These are phyloP conservation scores for Rhinatrema bivittatum DNA, from an alignment of 2,797 vertebrate species.

Conservation along the genomic window DNA sequence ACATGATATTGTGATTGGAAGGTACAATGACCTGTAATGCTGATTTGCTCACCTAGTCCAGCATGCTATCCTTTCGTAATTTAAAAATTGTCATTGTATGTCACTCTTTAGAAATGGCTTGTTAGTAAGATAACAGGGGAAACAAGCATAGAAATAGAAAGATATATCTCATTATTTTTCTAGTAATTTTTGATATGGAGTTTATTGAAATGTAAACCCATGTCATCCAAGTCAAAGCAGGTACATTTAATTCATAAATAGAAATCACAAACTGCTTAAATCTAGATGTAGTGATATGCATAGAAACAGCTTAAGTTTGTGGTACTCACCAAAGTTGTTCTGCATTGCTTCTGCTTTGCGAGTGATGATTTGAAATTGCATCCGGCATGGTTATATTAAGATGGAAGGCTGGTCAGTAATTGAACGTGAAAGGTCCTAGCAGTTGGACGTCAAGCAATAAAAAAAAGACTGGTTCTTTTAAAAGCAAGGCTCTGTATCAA, in stretches of 20 bases:
- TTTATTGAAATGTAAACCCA: slow-evolving; percentile 16
- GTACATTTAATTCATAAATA: slow-evolving; percentile 22
- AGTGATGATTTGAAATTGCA: slow-evolving; percentile 29
- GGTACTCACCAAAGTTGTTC: slow-evolving; percentile 14
- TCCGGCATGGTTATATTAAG: slow-evolving; percentile 21
- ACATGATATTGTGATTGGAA: slow-evolving; percentile 20
- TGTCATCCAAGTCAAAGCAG: slow-evolving; percentile 16
- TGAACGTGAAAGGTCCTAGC: slow-evolving; percentile 24
- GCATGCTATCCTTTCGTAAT: slow-evolving; percentile 28
- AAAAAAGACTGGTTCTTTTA: slow-evolving; percentile 12
- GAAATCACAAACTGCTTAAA: slow-evolving; percentile 19
- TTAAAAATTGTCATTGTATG: slow-evolving; percentile 36
- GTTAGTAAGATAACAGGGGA: slow-evolving; percentile 17
- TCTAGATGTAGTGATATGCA: slow-evolving; percentile 3
- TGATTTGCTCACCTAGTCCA: slow-evolving; percentile 19
- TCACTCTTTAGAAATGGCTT: slow-evolving; percentile 26
- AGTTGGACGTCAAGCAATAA: slow-evolving; percentile 10
- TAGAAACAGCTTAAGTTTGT: slow-evolving; percentile 15
- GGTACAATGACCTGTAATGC: slow-evolving; percentile 17
- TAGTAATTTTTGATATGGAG: slow-evolving; percentile 18
- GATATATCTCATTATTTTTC: slow-evolving; percentile 15
- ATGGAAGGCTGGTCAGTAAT: slow-evolving; percentile 21
- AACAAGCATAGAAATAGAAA: slow-evolving; percentile 14
- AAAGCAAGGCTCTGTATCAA: slow-evolving; percentile 9
- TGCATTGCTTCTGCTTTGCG: slow-evolving; percentile 15